Evolutionary conservation across 2,888 invertebrate genomes (phyloP), one percentile per base, ranked within the genome.

Genomic region (Diarsia brunnea): DNA sequence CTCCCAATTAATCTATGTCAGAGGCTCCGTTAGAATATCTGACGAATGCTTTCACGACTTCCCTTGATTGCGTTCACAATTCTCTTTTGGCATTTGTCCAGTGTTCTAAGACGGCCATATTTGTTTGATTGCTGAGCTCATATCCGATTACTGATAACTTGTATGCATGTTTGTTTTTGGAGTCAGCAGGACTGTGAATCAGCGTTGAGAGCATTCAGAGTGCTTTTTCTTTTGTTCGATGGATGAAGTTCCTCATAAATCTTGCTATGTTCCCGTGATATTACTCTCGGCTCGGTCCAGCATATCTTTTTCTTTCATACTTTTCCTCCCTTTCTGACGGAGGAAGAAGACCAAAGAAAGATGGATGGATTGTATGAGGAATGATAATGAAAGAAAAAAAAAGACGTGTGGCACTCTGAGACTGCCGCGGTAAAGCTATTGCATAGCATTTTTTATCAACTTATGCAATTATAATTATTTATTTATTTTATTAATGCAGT

Each of bases 21-120:
- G 61, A 53, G 73, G 79, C 76, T 72, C 53, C 31, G 69, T 79
- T 73, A 82, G 69, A 85, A 77, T 77, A 80, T 78, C 87, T 89
- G 89, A 91, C 85, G 88, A 88, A 90, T 89, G 81, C 79, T 82
- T 47, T 69, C 67, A 81, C 84, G 83, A 87, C 87, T 84, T 78
- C 75, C 81, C 79, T 78, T 85, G 86, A 89, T 88, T 84, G 75
- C 81, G 58, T 58, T 61, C 70, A 76, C 69, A 66, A 77, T 83
- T 82, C 74, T 69, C 67, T 82, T 75, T 79, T 88, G 87, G 81
- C 88, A 84, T 78, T 69, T 60, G 63, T 82, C 87, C 84, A 84
- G 84, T 78, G 45, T 66, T 63, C 80, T 78, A 53, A 74, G 71
- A 69, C 51, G 8, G 31, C 66, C 43, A 69, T 85, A 71, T 82